Base-by-base conservation (phyloP, 2,888 invertebrate species). In the Proisotoma minuta region DNA sequence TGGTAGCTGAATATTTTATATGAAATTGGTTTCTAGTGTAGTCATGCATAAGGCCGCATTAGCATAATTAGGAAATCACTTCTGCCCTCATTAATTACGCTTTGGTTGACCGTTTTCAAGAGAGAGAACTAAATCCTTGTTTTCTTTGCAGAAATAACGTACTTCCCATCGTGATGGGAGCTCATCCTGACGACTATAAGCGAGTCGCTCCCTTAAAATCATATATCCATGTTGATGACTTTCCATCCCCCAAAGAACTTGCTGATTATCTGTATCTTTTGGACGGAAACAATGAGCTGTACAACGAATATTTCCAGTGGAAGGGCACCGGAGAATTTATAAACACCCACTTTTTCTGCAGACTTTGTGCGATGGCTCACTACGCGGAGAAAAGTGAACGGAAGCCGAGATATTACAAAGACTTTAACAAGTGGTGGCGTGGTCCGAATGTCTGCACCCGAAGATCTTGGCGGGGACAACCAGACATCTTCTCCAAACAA, bases 161-260 rank as follows among this genome's bases (percentile, higher is more conserved):
- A 49, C 78, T 97, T 70, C 96, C 96, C 0, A 91, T 97, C 70
- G 96, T 94, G 62, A 95, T 97, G 95, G 96, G 97, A 1, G 96
- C 92, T 0, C 85, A 90, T 50, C 91, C 91, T 1, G 87, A 89
- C 62, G 96, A 97, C 77, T 97, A 97, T 78, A 87, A 87, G 65
- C 84, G 88, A 50, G 85, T 87, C 70, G 90, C 96, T 2, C 97
- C 97, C 0, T 86, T 88, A 76, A 87, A 90, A 74, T 94, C 93
- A 2, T 97, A 89, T 80, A 89, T 97, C 63, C 96, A 97, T 79
- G 93, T 97, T 23, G 96, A 97, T 77, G 95, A 97, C 78, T 97
- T 96, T 77, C 85, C 86, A 28, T 87, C 88, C 23, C 88, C 96
- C 0, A 86, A 87, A 75, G 88, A 91, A 73, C 81, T 97, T 67